Evolutionary conservation across 2,797 vertebrate species (phyloP), one percentile per base, ranked within the genome.

Genomic region (Pantherophis alleghaniensis): DNA sequence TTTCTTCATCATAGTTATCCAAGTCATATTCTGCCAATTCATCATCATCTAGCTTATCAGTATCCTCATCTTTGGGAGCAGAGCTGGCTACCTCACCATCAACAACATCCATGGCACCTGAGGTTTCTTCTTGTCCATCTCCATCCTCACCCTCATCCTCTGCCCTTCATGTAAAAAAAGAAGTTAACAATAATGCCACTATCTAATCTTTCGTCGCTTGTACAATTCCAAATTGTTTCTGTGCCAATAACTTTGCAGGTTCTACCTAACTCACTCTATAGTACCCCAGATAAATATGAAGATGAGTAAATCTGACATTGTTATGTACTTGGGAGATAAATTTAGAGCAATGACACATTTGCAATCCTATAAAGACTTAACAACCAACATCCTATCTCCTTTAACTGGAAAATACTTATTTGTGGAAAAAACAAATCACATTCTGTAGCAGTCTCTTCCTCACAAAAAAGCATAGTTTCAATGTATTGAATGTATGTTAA

Each of bases 21-120:
- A 99, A 94, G 87, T 98, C 98, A 0, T 99, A 99, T 92, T 99
- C 99, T 0, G 98, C 99, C 10, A 99, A 96, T 47, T 99, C 99
- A 74, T 99, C 98, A 0, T 98, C 98, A 4, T 98, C 98, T 0
- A 96, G 96, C 0, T 96, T 95, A 57, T 94, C 95, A 24, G 51
- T 79, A 7, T 94, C 94, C 0, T 96, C 96, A 7, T 94, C 95
- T 86, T 96, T 95, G 5, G 92, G 91, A 88, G 93, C 51, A 26
- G 96, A 69, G 7, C 97, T 95, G 66, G 95, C 60, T 7, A 92
- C 93, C 32, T 87, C 96, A 22, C 93, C 95, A 0, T 55, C 0
- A 0, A 95, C 88, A 22, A 60, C 94, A 51, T 91, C 94, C 0
- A 87, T 66, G 22, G 57, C 93, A 9, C 93, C 95, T 2, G 95